These are phyloP conservation scores for Periophthalmus magnuspinnatus DNA, from an alignment of 2,797 vertebrate species.

Conservation along the genomic window DNA sequence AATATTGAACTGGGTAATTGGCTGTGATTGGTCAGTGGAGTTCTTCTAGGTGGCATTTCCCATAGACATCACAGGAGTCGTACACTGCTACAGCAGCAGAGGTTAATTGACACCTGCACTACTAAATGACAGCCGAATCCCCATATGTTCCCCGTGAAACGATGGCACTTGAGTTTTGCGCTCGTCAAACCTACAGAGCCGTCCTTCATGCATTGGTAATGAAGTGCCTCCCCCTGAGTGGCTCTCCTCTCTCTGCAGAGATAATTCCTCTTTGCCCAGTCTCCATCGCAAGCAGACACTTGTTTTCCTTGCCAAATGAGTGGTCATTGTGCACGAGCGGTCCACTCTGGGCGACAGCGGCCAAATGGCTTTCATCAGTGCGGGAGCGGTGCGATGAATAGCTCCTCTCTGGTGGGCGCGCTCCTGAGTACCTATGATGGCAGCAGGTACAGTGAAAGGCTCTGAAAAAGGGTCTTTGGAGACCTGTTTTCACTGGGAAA, in stretches of 20 bases:
- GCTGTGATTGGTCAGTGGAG: neutral
- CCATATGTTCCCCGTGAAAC: slow-evolving; percentile 20
- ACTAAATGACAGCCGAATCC: slow-evolving; percentile 38
- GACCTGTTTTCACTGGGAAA: slow-evolving; percentile 82
- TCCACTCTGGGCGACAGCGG: slow-evolving; percentile 85
- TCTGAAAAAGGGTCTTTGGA: slow-evolving; percentile 79
- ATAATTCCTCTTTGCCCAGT: slow-evolving; percentile 55
- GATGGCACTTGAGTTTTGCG: slow-evolving; percentile 34
- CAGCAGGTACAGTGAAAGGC: slow-evolving; percentile 85
- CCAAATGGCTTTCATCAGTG: slow-evolving; percentile 95
- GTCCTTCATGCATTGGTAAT: slow-evolving; percentile 68
- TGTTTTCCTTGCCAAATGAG: slow-evolving; percentile 85
- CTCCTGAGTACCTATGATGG: slow-evolving; percentile 90
- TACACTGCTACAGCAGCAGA: neutral
- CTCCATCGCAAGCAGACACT: slow-evolving; percentile 57
- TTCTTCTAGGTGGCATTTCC: neutral
- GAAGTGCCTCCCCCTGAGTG: slow-evolving; percentile 64
- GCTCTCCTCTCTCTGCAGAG: slow-evolving; percentile 61
- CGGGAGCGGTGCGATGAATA: slow-evolving; percentile 68
- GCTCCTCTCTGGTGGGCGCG: slow-evolving; percentile 53
- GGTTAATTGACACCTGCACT: neutral
- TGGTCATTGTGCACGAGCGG: slow-evolving; percentile 86
- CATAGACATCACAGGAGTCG: neutral
- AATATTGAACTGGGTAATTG: neutral
- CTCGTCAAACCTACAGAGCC: slow-evolving; percentile 41